Conservation (phyloP, 2,888 invertebrate genomes). For the Formica aserva region DNA sequence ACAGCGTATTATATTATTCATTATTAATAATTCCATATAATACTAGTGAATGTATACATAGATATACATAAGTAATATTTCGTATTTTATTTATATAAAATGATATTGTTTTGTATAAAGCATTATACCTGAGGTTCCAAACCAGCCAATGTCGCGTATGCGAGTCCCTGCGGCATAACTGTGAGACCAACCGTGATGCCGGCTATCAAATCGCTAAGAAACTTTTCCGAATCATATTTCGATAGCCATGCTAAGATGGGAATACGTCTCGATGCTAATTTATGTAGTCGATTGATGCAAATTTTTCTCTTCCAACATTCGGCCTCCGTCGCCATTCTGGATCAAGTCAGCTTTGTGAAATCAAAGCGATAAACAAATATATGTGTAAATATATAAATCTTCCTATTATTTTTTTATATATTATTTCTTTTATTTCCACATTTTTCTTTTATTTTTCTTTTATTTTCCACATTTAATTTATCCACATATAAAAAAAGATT, state of each 20-base stretch:
- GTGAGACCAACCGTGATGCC: constrained; percentile 97
- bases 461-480: not conserved
- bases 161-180: constrained; percentile 96
- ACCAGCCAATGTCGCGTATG: constrained; percentile 96
- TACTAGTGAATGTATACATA: not conserved
- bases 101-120: constrained; percentile 28
- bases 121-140: constrained; percentile 92
- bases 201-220: constrained; percentile 94
- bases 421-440: not conserved
- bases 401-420: not conserved
- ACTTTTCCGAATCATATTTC: constrained; percentile 91
- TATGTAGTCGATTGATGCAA: constrained; percentile 64
- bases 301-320: constrained; percentile 66
- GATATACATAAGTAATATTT: not conserved
- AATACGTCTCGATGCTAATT: constrained; percentile 86
- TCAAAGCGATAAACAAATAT: not conserved
- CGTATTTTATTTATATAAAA: not conserved
- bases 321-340: constrained; percentile 64
- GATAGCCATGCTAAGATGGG: constrained; percentile 92
- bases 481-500: not conserved
- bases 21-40: not conserved
- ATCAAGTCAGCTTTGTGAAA: constrained; percentile 13
- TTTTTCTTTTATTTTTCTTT: not conserved
- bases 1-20: not conserved
- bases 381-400: not conserved